Conservation (phyloP, 2,888 invertebrate genomes). For the Pristionchus maxplancki region DNA sequence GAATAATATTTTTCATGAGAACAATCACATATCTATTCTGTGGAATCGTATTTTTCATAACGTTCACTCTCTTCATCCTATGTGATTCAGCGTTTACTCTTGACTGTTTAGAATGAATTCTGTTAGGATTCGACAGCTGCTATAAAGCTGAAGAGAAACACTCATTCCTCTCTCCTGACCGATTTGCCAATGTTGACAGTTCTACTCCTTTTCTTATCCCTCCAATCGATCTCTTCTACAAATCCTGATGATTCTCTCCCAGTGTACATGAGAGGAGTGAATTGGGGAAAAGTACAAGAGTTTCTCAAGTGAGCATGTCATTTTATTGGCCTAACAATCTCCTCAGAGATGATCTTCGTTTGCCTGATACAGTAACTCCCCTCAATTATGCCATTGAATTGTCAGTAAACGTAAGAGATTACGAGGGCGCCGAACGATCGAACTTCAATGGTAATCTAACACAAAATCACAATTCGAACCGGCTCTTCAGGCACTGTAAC, state of each 20-base stretch:
- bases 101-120: neutral
- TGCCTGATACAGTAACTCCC: neutral
- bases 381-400: neutral
- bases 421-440: neutral
- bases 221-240: neutral
- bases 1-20: too few relatives aligned
- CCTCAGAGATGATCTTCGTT: neutral
- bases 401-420: neutral
- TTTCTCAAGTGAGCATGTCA: neutral
- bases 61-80: too few relatives aligned
- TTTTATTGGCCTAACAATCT: neutral
- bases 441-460: neutral
- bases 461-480: neutral
- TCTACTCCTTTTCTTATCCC: neutral
- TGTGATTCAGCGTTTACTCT: too few relatives aligned
- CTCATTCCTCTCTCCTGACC: neutral
- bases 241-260: neutral
- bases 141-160: neutral
- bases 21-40: too few relatives aligned
- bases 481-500: neutral
- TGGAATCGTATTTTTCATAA: too few relatives aligned
- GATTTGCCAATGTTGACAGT: neutral
- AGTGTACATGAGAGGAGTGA: neutral
- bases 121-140: neutral
- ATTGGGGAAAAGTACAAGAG: neutral